phyloP scores from a whole-genome alignment of 2,113 vertebrate species.

The Hypocryptadius cinnamomeus region DNA sequence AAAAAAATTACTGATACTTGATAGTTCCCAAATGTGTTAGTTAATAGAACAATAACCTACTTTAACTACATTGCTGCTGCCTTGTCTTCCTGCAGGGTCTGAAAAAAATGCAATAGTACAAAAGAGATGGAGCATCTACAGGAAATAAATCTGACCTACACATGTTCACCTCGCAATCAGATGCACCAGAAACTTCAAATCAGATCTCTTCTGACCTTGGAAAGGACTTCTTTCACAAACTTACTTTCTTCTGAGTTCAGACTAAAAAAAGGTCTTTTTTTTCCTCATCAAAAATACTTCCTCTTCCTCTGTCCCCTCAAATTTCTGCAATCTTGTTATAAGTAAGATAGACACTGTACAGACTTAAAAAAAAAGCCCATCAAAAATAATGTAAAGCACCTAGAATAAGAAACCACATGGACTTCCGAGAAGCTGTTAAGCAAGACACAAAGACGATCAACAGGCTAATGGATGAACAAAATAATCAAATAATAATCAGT shows the following conservation, averaged over 20 bases:
- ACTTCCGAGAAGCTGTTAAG: background rate
- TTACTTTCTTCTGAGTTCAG: background rate
- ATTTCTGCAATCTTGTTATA: background rate
- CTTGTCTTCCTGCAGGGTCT: background rate
- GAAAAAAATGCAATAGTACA: background rate
- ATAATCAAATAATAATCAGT: background rate
- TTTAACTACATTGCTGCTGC: background rate
- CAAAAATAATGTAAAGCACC: background rate
- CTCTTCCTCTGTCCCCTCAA: background rate
- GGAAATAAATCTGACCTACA: background rate
- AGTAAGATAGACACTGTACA: background rate
- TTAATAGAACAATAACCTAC: slow-evolving; percentile 51
- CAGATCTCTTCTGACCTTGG: background rate
- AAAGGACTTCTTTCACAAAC: background rate
- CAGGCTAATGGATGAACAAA: background rate
- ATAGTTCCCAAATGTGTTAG: background rate
- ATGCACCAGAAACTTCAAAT: background rate
- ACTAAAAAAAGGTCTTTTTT: background rate
- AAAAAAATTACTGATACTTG: slow-evolving; percentile 11
- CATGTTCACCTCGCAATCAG: background rate
- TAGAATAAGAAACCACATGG: background rate
- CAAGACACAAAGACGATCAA: background rate
- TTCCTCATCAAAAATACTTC: background rate
- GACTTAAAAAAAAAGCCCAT: rapidly evolving
- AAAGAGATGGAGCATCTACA: background rate